These are phyloP conservation scores for Salvator merianae DNA, from an alignment of 2,113 vertebrate genomes.

Conservation along the genomic window DNA sequence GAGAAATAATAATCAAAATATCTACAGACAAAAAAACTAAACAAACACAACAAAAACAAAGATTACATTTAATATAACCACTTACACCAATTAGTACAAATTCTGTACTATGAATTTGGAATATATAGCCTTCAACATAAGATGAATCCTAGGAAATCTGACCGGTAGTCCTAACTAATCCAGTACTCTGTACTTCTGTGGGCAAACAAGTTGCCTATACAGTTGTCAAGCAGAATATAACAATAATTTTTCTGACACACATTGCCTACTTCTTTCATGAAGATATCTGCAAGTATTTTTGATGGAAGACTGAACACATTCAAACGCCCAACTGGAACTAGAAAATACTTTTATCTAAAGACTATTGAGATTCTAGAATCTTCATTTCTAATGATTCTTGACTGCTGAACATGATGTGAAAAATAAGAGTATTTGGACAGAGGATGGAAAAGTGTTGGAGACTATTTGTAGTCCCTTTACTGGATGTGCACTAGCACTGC, in stretches of 20 bases:
- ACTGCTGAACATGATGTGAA: not conserved
- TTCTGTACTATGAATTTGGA: not conserved
- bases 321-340: not conserved
- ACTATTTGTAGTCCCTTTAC: not conserved
- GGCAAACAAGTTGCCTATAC: no score
- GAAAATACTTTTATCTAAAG: not conserved
- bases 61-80: not conserved
- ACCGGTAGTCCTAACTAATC: not conserved
- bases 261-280: not conserved
- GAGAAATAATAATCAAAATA: not conserved
- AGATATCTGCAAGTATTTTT: not conserved
- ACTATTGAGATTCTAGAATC: not conserved
- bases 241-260: not conserved
- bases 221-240: not conserved
- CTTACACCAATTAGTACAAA: not conserved
- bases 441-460: not conserved
- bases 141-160: no score
- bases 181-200: not conserved
- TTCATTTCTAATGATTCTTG: not conserved
- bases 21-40: not conserved
- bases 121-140: not conserved
- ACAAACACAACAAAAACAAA: not conserved
- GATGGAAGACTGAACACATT: not conserved
- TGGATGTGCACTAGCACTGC: not conserved
- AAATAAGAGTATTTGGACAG: not conserved